Percentiles rank a stretch among this genome's conserved stretches.
phyloP scores from a whole-genome alignment of 2,113 vertebrate genomes.

The Cygnus atratus region DNA sequence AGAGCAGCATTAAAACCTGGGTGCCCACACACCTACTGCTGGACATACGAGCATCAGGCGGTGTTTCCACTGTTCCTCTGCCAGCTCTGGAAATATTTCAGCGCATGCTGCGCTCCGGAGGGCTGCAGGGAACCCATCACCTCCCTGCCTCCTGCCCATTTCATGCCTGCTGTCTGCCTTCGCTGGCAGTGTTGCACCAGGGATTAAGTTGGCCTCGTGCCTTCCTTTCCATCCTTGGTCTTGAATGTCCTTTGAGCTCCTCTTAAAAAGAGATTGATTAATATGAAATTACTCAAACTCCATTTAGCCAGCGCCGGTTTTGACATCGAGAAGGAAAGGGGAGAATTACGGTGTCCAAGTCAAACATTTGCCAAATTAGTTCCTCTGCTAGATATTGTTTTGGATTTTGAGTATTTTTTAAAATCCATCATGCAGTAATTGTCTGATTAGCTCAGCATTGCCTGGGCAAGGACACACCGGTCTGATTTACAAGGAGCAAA shows the following conservation, averaged over 20 bases:
- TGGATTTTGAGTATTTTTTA: slow-evolving; percentile 23
- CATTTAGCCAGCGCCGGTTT: slow-evolving; percentile 12
- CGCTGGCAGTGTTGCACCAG: fast-evolving
- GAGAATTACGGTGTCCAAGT: slow-evolving; percentile 19
- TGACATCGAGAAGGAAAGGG: slow-evolving; percentile 31
- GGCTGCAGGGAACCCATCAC: background rate
- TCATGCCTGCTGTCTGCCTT: background rate
- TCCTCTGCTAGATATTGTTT: slow-evolving; percentile 42
- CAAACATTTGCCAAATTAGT: slow-evolving; percentile 68
- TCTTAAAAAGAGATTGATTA: slow-evolving; percentile 65
- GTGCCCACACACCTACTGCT: background rate
- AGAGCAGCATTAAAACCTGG: fast-evolving
- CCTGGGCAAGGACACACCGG: slow-evolving; percentile 30
- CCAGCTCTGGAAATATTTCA: background rate
- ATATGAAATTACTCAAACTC: slow-evolving; percentile 46
- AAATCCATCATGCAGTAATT: slow-evolving; percentile 42
- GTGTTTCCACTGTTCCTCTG: fast-evolving
- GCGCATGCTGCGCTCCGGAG: fast-evolving
- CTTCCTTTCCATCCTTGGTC: background rate
- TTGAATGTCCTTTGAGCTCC: slow-evolving; percentile 15
- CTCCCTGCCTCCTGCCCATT: background rate
- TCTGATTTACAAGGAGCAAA: slow-evolving; percentile 28
- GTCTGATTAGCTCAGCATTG: slow-evolving; percentile 10
- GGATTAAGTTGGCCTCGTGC: background rate
- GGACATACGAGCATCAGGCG: fast-evolving